Conservation (phyloP, 1,140 invertebrate genomes). For the Bombus haemorrhoidalis region DNA sequence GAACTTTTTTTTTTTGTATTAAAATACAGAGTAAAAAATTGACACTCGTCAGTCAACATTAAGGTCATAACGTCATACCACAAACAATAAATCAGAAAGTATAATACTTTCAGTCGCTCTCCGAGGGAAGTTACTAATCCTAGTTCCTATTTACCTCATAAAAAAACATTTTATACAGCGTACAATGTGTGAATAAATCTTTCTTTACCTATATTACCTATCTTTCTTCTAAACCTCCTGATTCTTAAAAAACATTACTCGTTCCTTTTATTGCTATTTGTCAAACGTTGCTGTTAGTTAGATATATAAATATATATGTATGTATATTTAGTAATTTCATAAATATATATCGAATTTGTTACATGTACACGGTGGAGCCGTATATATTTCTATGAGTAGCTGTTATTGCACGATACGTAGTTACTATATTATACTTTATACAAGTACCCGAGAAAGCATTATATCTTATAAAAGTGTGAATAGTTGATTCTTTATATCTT, state of each 20-base stretch:
- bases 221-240: background rate
- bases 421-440: background rate
- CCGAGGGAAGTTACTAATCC: background rate
- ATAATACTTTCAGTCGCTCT: background rate
- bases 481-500: background rate
- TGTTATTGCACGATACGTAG: background rate
- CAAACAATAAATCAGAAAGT: background rate
- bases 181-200: background rate
- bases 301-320: slow-evolving; percentile 11
- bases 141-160: background rate
- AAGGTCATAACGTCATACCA: background rate
- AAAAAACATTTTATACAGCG: background rate
- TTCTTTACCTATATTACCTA: background rate
- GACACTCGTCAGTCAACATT: background rate
- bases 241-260: background rate
- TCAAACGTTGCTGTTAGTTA: background rate
- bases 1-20: background rate
- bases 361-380: background rate
- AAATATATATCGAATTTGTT: slow-evolving; percentile 3
- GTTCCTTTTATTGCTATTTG: background rate
- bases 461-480: background rate
- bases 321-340: slow-evolving; percentile 1
- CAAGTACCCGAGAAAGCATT: background rate
- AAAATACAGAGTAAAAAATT: background rate
- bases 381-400: background rate